Evolutionary conservation across 2,888 invertebrate species (phyloP), one percentile per base, ranked within the genome.

Genomic region (Marronus borbonicus): DNA sequence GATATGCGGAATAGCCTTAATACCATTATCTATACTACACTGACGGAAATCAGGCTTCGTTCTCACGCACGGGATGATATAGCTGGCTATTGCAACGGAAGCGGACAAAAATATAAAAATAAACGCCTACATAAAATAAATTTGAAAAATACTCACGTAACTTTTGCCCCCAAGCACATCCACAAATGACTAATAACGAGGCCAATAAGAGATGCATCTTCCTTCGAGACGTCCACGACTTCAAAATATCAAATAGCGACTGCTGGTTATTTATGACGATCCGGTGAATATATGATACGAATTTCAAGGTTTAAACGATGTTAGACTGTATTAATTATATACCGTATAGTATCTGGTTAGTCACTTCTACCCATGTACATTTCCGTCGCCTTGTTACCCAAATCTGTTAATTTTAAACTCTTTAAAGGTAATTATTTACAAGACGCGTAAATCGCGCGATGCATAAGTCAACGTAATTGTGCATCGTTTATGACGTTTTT

Each of bases 41-140:
- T 62, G 62, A 62, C 31, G 62, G 14, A 62, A 62, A 62, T 62
- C 62, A 3, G 62, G 62, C 3, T 5, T 62, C 28, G 62, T 31
- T 14, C 62, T 62, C 8, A 31, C 62, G 2, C 62, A 62, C 4
- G 31, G 28, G 7, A 14, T 62, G 14, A 62, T n/a, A n/a, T 62
- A 62, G 8, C 14, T 14, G 28, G 62, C 62, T 62, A 28, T 62
- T 58, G 3, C 5, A 20, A 58, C n/a, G 20, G 20, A 58, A 58
- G 7, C 20, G 31, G 31, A 20, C 7, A 60, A 12, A 60, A 17
- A 60, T 20, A 28, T 60, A 60, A 60, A 58, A 5, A 5, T 60
- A 24, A 5, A 44, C 44, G 12, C 12, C 10, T 2, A 7, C 8
- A 3, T 62, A 62, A 1, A 36, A 4, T 12, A 31, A 62, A 28